Base-by-base conservation (phyloP, 2,797 vertebrate genomes). In the Mionectes olivaceus region DNA sequence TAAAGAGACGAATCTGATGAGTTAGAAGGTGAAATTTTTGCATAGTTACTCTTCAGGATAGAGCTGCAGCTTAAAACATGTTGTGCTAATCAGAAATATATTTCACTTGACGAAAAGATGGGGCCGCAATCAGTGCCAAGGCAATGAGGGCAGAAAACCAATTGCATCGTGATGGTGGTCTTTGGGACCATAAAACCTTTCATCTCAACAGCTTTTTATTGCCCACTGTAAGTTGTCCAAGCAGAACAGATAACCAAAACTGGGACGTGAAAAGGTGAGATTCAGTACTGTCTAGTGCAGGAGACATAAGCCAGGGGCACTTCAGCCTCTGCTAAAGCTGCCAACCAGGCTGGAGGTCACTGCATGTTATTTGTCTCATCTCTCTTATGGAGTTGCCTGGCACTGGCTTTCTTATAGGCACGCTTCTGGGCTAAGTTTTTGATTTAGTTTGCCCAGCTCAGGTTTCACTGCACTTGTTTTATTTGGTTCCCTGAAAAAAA, bases 1-100 rank as follows among this genome's bases (percentile, higher is more conserved):
- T 92, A 61, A 95, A 64, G 16, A 79, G 94, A 90, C 74, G 96
- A 93, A 90, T 89, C 13, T 52, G 41, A 83, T 80, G 56, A 89
- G 32, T 91, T 80, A 90, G 46, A 74, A 68, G 43, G 64, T 64
- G 41, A 55, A 25, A 71, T 89, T 93, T 96, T 94, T 85, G n/a
- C 41, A 39, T 35, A 64, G 68, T n/a, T 76, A 37, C 21, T 90
- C 87, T 80, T 77, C 82, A 84, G 78, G 76, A 64, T 7, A 80
- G 30, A 80, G 9, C 53, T 65, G 30, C 2, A 25, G 25, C 93
- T 85, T 47, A 71, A 90, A 93, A 65, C 5, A 5, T 11, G 25
- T 47, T 90, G 13, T 24, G 12, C 47, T 67, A 41, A n/a, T 53
- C 1, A 0, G 28, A 43, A 73, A 13, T 12, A 30, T 30, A 27